A percentile compares a stretch with the other conserved stretches of the same genome.
These are phyloP conservation scores for Bellardia bayeri DNA, from an alignment of 2,888 invertebrate genomes.

Conservation along the genomic window DNA sequence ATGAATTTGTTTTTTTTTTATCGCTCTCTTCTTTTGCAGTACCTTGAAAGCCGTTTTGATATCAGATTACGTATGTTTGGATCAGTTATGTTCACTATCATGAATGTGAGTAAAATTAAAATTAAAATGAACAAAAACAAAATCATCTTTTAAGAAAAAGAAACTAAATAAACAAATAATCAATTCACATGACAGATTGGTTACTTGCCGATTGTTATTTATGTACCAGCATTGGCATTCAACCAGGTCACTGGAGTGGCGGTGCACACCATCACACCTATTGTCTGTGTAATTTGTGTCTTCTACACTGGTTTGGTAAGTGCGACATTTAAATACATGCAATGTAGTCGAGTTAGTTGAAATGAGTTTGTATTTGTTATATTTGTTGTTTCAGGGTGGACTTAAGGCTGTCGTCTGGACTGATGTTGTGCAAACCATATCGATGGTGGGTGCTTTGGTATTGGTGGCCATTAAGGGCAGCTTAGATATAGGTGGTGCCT, in stretches of 20 bases:
- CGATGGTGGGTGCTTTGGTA: conserved; percentile 91
- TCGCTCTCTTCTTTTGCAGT: conserved; percentile 85
- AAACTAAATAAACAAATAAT: conserved; percentile 17
- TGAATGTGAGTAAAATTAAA: conserved; percentile 86
- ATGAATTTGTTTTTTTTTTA: neutral
- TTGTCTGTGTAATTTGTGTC: conserved; percentile 93
- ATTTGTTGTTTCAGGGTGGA: conserved; percentile 87
- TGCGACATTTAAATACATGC: conserved; percentile 71
- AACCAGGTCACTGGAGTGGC: conserved; percentile 94
- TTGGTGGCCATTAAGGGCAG: conserved; percentile 91
- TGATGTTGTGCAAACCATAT: conserved; percentile 91
- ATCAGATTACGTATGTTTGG: conserved; percentile 89
- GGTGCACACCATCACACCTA: conserved; percentile 92
- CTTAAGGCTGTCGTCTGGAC: conserved; percentile 91
- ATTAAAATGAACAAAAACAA: conserved; percentile 9
- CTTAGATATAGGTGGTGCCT: conserved; percentile 89
- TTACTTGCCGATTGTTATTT: conserved; percentile 92
- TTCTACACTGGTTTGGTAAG: conserved; percentile 94
- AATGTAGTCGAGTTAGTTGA: neutral
- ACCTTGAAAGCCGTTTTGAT: conserved; percentile 89
- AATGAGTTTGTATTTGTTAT: conserved; percentile 12
- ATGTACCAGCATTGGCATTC: conserved; percentile 91
- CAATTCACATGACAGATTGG: conserved; percentile 85
- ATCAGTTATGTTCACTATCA: conserved; percentile 89
- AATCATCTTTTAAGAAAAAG: neutral